These are phyloP conservation scores for Rhabdornis inornatus DNA, from an alignment of 2,113 vertebrate genomes.

Conservation along the genomic window DNA sequence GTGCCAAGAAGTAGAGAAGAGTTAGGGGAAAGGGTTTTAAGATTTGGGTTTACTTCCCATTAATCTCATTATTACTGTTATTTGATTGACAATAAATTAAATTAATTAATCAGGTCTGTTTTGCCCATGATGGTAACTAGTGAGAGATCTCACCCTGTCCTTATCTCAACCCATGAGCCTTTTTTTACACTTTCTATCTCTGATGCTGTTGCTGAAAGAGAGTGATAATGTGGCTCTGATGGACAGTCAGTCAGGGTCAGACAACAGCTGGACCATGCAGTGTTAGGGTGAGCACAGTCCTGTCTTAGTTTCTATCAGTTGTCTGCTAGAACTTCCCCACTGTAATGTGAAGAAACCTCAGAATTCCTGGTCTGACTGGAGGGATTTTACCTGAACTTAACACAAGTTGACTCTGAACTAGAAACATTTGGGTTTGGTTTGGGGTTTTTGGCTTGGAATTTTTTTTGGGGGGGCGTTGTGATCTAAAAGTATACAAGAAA, in stretches of 20 bases:
- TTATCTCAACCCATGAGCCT: background rate
- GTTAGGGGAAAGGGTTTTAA: background rate
- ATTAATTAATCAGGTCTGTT: background rate
- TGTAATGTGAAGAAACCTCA: background rate
- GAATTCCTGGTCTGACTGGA: background rate
- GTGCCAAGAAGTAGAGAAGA: background rate
- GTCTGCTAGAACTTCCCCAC: background rate
- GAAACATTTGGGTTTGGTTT: background rate
- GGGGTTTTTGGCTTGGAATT: background rate
- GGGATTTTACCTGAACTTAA: background rate
- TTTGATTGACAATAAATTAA: background rate
- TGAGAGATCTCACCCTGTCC: background rate
- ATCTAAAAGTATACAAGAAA: background rate
- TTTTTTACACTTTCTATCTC: background rate
- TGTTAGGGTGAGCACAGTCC: background rate
- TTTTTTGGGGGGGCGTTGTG: background rate
- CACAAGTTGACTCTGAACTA: background rate
- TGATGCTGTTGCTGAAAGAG: background rate
- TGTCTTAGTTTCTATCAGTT: accelerated
- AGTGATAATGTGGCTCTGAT: background rate
- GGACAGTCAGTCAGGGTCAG: background rate
- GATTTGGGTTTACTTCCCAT: background rate
- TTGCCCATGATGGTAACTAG: background rate
- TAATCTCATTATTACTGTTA: background rate
- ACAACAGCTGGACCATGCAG: accelerated